Conservation (phyloP, 2,797 vertebrate species). For the Cirrhinus mrigala region DNA sequence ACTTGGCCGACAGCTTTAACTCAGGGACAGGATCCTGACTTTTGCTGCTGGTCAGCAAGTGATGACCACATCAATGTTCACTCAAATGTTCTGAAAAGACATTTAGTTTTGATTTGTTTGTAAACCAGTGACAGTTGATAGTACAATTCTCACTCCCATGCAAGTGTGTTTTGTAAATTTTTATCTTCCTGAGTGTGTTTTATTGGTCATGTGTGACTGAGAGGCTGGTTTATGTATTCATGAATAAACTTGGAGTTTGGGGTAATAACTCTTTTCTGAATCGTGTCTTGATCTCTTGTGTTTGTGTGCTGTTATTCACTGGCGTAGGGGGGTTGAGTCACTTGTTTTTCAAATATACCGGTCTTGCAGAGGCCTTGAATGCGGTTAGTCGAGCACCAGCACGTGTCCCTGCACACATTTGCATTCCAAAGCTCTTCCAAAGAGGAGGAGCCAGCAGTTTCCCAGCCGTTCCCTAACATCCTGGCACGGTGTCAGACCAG, state of each 20-base stretch:
- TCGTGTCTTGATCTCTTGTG: background rate
- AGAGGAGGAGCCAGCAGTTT: constrained; percentile 14
- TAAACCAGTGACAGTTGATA: background rate
- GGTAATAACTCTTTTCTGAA: background rate
- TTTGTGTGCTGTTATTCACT: background rate
- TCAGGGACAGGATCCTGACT: constrained; percentile 31
- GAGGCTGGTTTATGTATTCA: constrained; percentile 11
- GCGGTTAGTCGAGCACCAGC: constrained; percentile 56
- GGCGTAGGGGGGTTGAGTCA: background rate
- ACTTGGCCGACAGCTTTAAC: constrained; percentile 23
- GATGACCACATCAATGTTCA: constrained; percentile 44
- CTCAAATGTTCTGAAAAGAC: constrained; percentile 48
- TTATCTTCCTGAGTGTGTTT: constrained; percentile 20
- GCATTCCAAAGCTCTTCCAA: constrained; percentile 41
- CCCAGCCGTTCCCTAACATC: constrained; percentile 32
- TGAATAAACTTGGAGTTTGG: constrained; percentile 32
- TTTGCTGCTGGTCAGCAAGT: constrained; percentile 59
- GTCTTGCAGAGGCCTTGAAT: constrained; percentile 50
- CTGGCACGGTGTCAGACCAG: background rate
- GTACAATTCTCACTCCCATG: background rate
- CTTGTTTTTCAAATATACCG: constrained; percentile 73
- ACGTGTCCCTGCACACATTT: constrained; percentile 49
- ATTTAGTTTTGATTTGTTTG: background rate
- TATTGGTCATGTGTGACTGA: constrained; percentile 31
- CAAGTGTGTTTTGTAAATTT: background rate